Conservation (phyloP, 2,888 invertebrate species). For the Cistogaster globosa region DNA sequence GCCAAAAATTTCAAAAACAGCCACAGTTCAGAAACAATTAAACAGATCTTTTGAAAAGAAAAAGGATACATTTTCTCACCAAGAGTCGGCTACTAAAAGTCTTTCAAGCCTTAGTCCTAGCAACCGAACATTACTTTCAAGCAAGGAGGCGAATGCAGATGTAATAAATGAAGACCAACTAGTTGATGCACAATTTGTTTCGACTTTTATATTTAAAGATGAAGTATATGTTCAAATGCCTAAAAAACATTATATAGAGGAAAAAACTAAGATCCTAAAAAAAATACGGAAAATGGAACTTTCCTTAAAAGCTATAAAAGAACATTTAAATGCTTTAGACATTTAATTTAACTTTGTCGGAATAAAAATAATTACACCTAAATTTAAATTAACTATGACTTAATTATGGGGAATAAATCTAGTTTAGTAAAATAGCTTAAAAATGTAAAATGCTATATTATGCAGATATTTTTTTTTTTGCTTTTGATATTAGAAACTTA, state of each 20-base stretch:
- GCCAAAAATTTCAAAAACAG: slow-evolving; percentile 24
- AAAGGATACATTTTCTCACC: neutral
- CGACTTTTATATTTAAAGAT: slow-evolving; percentile 79
- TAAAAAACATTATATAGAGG: slow-evolving; percentile 76
- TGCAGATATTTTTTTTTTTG: too few relatives aligned
- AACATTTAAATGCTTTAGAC: slow-evolving; percentile 50
- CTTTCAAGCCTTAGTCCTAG: neutral
- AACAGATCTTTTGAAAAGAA: neutral
- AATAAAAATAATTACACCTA: neutral
- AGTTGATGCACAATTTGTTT: slow-evolving; percentile 74
- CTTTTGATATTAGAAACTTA: too few relatives aligned
- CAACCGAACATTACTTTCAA: neutral
- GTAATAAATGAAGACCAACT: slow-evolving; percentile 38
- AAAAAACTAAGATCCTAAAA: slow-evolving; percentile 75
- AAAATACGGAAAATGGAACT: slow-evolving; percentile 75
- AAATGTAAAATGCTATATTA: too few relatives aligned
- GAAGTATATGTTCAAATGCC: slow-evolving; percentile 82
- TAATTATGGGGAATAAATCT: too few relatives aligned
- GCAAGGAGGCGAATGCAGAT: slow-evolving; percentile 6
- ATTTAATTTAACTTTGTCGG: neutral
- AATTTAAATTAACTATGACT: neutral
- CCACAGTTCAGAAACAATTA: neutral
- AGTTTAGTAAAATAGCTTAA: too few relatives aligned
- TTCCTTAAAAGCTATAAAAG: slow-evolving; percentile 74
- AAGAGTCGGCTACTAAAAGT: neutral